Conservation (phyloP, 2,888 invertebrate genomes). For the Apodemia mormo region DNA sequence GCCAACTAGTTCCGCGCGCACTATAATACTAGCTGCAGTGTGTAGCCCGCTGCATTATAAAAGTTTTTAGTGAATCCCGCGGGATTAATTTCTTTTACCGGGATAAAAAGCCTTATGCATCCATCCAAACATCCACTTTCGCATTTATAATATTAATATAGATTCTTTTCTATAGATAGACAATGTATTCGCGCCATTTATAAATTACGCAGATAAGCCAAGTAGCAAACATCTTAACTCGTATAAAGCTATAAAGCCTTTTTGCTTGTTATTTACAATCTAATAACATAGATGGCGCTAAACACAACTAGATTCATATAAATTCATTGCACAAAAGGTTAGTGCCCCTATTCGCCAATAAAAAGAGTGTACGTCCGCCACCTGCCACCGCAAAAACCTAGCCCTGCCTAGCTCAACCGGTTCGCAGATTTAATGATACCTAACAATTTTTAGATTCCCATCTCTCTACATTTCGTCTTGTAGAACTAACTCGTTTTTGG, state of each 20-base stretch:
- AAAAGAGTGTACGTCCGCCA: slow-evolving; percentile 65
- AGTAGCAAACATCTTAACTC: no score
- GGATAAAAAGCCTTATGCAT: no score
- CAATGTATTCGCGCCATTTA: no score
- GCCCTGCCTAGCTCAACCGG: slow-evolving; percentile 42
- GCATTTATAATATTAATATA: no score
- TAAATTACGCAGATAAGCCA: no score
- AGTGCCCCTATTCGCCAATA: slow-evolving; percentile 64
- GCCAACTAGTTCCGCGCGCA: no score
- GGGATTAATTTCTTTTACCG: no score
- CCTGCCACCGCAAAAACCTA: slow-evolving; percentile 72
- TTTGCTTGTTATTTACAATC: background rate
- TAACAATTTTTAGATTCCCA: slow-evolving; percentile 54
- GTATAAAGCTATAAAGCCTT: background rate
- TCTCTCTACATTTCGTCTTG: slow-evolving; percentile 19
- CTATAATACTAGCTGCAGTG: no score
- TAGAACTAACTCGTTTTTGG: background rate
- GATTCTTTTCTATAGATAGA: no score
- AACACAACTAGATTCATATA: slow-evolving; percentile 34
- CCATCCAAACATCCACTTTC: no score
- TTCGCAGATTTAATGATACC: slow-evolving; percentile 52
- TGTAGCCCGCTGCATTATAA: no score
- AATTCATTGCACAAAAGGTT: slow-evolving; percentile 49
- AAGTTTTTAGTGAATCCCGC: no score
- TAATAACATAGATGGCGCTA: slow-evolving; percentile 4